Evolutionary conservation across 2,113 vertebrate species (phyloP).

Genomic region (Fulica atra): DNA sequence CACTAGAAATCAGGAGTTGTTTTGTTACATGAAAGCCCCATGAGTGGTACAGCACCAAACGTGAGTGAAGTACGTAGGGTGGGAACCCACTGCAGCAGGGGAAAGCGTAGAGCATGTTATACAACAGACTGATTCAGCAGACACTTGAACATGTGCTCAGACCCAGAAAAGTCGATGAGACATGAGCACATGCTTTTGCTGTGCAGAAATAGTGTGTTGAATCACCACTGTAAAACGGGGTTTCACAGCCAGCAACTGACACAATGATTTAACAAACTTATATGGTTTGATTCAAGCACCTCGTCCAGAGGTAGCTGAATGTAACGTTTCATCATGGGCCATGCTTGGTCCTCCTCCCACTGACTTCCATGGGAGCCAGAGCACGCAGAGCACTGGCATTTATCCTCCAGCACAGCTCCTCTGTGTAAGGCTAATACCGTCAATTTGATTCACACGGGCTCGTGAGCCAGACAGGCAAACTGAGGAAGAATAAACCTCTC

Average conservation of each 20-base stretch:
- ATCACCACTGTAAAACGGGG: neutral
- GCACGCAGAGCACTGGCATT: neutral
- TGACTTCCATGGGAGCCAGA: neutral
- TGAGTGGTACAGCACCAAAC: neutral
- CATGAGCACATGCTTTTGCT: neutral
- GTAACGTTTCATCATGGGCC: neutral
- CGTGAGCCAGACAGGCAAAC: conserved; percentile 11
- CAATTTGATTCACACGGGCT: neutral
- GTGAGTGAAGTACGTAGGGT: neutral
- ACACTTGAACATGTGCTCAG: neutral
- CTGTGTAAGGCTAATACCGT: conserved; percentile 20
- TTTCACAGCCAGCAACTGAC: neutral
- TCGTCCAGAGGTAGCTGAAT: neutral
- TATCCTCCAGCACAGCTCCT: neutral
- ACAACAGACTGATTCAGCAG: neutral
- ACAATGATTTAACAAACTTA: neutral
- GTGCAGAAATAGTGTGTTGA: neutral
- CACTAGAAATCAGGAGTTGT: neutral
- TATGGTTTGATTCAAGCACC: neutral
- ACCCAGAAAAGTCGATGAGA: neutral
- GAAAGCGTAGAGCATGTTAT: neutral
- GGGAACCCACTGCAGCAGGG: neutral
- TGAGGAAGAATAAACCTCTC: conserved; percentile 35
- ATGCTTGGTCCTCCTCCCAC: neutral
- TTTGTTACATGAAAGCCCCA: conserved; percentile 1